Conservation (phyloP, 2,888 invertebrate genomes). For the Zygaena filipendulae region DNA sequence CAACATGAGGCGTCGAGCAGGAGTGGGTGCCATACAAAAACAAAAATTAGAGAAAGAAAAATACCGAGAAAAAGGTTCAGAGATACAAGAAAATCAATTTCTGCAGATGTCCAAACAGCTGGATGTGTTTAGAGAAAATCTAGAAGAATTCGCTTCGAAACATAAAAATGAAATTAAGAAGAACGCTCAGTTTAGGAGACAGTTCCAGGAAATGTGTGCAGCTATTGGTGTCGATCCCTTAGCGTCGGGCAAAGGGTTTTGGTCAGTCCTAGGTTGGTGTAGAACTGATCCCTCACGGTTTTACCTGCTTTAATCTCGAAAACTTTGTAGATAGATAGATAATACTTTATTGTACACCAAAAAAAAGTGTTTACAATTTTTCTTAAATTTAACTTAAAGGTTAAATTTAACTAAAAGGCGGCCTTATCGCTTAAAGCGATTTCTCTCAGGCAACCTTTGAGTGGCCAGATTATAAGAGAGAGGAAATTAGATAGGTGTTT, state of each 20-base stretch:
- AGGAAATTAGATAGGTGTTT: too few relatives aligned
- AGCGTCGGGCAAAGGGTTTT: conserved; percentile 96
- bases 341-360: too few relatives aligned
- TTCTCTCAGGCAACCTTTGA: too few relatives aligned
- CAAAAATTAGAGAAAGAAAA: conserved; percentile 88
- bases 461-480: too few relatives aligned
- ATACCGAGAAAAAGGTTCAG: conserved; percentile 91
- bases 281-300: too few relatives aligned
- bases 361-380: too few relatives aligned
- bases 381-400: too few relatives aligned
- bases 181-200: conserved; percentile 92
- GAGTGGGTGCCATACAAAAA: conserved; percentile 91
- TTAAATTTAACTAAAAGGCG: too few relatives aligned
- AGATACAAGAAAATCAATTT: conserved; percentile 91
- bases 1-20: conserved; percentile 83
- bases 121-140: conserved; percentile 88
- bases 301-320: too few relatives aligned
- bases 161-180: conserved; percentile 96
- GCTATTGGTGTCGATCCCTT: conserved; percentile 98
- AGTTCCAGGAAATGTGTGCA: conserved; percentile 99
- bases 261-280: conserved; percentile 95
- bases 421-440: too few relatives aligned
- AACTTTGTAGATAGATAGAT: too few relatives aligned
- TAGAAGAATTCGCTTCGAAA: conserved; percentile 96
- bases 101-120: conserved; percentile 95